These are phyloP conservation scores for Actinia equina DNA, from an alignment of 64 coral and sea anemone genomes.

Conservation along the genomic window DNA sequence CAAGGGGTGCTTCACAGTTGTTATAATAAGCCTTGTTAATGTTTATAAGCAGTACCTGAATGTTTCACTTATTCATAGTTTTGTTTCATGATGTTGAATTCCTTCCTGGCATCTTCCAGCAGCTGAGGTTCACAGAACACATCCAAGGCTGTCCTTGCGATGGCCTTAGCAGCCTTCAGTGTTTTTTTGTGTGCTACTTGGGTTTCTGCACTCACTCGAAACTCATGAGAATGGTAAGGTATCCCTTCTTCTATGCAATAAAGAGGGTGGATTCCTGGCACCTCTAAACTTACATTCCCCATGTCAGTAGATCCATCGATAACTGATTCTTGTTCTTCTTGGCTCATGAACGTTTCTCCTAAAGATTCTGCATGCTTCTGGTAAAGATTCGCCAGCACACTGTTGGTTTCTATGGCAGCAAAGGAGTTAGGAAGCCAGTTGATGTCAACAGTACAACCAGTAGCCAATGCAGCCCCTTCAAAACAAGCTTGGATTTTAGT, in stretches of 20 bases:
- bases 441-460: slow-evolving; percentile 44
- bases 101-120: slow-evolving; percentile 27
- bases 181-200: slow-evolving; percentile 47
- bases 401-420: slow-evolving; percentile 26
- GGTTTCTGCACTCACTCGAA: slow-evolving; percentile 45
- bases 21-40: no score
- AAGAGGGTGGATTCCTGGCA: slow-evolving; percentile 59
- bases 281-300: slow-evolving; percentile 58
- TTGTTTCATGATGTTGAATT: slow-evolving; percentile 25
- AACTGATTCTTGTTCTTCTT: slow-evolving; percentile 32
- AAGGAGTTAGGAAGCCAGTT: slow-evolving; percentile 29
- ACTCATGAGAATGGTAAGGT: slow-evolving; percentile 56
- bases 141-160: slow-evolving; percentile 58
- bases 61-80: neutral
- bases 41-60: neutral
- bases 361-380: slow-evolving; percentile 61
- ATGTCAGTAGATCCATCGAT: slow-evolving; percentile 67
- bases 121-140: slow-evolving; percentile 36
- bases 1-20: no score
- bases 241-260: slow-evolving; percentile 42
- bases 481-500: slow-evolving; percentile 38
- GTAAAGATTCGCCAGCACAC: slow-evolving; percentile 36
- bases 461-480: slow-evolving; percentile 32
- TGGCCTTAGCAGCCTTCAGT: slow-evolving; percentile 38
- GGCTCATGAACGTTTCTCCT: slow-evolving; percentile 33